Percentiles rank a stretch among this genome's conserved stretches.
Evolutionary conservation across 2,113 vertebrate species (phyloP).

Genomic region (Tragelaphus imberbis): DNA sequence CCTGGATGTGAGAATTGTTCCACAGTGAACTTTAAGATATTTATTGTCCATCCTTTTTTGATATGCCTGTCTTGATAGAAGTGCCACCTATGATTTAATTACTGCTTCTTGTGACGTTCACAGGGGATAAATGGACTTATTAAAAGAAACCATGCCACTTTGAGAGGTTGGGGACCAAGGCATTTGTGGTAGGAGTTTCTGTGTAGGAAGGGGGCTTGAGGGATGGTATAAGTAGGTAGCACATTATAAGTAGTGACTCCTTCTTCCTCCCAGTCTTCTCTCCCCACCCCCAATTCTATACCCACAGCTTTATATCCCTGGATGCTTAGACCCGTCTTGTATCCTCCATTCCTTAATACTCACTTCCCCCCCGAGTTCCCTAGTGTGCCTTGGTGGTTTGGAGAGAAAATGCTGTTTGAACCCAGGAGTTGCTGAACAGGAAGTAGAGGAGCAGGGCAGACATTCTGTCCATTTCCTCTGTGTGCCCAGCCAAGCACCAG

Average conservation of each 20-base stretch:
- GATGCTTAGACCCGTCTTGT: neutral
- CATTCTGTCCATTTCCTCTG: neutral
- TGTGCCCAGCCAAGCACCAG: accelerated
- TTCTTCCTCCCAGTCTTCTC: too few species aligned
- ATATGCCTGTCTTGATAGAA: neutral
- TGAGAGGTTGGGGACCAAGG: neutral
- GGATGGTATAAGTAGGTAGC: neutral
- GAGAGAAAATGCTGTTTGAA: neutral
- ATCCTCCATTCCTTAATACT: neutral
- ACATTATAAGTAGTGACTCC: neutral
- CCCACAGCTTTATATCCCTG: neutral
- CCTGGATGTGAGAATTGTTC: neutral
- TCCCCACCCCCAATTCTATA: neutral
- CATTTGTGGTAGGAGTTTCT: too few species aligned
- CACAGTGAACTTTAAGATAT: neutral
- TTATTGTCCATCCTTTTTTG: neutral
- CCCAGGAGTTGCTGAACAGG: neutral
- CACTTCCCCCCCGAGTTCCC: neutral
- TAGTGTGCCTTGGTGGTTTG: neutral
- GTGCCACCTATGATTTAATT: neutral
- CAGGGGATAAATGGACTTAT: neutral
- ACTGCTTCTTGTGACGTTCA: neutral
- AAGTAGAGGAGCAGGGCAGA: neutral
- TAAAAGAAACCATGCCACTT: neutral
- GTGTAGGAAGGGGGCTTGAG: neutral